Evolutionary conservation across 2,888 invertebrate genomes (phyloP).

Genomic region (Megalurothrips usitatus): DNA sequence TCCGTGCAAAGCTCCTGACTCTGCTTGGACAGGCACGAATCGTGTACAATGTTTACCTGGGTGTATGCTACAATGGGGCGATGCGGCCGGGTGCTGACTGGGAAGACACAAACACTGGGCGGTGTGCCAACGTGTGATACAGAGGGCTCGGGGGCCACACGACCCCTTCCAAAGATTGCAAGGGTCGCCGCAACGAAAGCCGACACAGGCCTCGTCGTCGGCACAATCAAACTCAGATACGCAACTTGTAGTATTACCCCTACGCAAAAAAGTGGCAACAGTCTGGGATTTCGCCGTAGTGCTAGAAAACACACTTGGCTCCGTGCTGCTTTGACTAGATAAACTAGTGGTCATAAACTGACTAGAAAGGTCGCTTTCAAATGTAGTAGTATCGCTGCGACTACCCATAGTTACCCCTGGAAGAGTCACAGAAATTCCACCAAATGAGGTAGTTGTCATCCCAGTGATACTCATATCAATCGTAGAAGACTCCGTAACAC

Average conservation of each 20-base stretch:
- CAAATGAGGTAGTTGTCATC: slow-evolving; percentile 13
- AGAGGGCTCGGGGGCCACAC: slow-evolving; percentile 48
- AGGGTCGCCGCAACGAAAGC: slow-evolving; percentile 51
- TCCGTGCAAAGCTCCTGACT: slow-evolving; percentile 12
- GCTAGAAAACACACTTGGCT: background rate
- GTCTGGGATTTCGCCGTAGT: background rate
- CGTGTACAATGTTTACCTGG: slow-evolving; percentile 54
- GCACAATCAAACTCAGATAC: slow-evolving; percentile 46
- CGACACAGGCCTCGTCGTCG: slow-evolving; percentile 50
- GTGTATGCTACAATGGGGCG: slow-evolving; percentile 54
- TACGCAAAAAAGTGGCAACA: background rate
- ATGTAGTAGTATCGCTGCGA: background rate
- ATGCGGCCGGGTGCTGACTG: slow-evolving; percentile 43
- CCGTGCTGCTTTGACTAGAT: slow-evolving; percentile 5
- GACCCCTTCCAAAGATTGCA: slow-evolving; percentile 49
- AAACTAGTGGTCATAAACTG: background rate
- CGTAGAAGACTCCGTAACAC: background rate
- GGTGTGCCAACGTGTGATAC: slow-evolving; percentile 52
- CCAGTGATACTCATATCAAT: background rate
- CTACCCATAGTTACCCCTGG: background rate
- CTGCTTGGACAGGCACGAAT: background rate
- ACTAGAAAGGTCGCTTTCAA: background rate
- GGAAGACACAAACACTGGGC: slow-evolving; percentile 56
- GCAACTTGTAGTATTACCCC: slow-evolving; percentile 29
- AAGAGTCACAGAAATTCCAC: slow-evolving; percentile 7